Base-by-base conservation (phyloP, 2,888 invertebrate species). In the Nemotelus pantherinus region DNA sequence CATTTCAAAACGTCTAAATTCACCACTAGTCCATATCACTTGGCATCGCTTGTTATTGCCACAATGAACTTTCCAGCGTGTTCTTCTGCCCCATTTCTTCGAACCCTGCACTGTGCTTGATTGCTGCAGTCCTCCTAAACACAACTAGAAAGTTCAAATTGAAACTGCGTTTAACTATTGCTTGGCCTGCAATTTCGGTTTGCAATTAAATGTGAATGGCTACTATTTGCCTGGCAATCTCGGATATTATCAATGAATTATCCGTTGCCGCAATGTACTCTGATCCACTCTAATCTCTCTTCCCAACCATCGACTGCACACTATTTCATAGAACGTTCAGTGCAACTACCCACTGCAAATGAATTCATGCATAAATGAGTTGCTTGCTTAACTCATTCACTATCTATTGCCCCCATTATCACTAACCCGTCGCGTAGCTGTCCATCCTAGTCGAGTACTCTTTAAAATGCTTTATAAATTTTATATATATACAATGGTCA, bases 391-490 rank as follows among this genome's bases (percentile, higher is more conserved):
- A 55, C 70, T 53, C 70, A 55, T 55, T 57, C 70, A 57, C 55
- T 71, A 71, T 71, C 55, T 71, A 53, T 44, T 57, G 70, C 70
- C 57, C 10, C 55, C 57, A 71, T 71, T 71, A 71, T 55, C 55
- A 71, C 41, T 71, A 9, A 7, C 47, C 55, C 10, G 44, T 47
- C n/a, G 41, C 41, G 44, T 41, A 3, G 25, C 65, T 65, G 70
- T 71, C 57, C 70, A 55, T 68, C 70, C 43, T 71, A 50, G 70
- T 7, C 10, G 55, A 3, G 45, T 1, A 43, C 70, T 55, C 70
- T 71, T 71, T 71, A 71, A 71, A 71, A 44, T n/a, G 70, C 70
- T 55, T 71, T 57, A 71, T 71, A 71, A 53, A 71, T 71, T 71
- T 55, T 71, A 71, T 55, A 71, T 71, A 10, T 10, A 7, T 53